phyloP scores from a whole-genome alignment of 2,797 vertebrate genomes.

The Dendrocincla tyrannina region DNA sequence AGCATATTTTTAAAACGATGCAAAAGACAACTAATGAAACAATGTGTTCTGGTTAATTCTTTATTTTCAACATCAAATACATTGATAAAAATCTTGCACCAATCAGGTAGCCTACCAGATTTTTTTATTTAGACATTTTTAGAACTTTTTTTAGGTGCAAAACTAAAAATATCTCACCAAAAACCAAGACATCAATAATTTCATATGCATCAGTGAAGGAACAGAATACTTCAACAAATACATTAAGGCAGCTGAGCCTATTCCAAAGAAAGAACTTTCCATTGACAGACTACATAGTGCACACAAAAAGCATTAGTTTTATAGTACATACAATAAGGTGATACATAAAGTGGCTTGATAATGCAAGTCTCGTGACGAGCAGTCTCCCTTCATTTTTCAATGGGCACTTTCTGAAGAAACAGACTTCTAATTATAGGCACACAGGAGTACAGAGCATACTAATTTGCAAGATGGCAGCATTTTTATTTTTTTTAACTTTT shows the following conservation, averaged over 20 bases:
- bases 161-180: slow-evolving; percentile 65
- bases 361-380: slow-evolving; percentile 67
- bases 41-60: slow-evolving; percentile 53
- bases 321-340: slow-evolving; percentile 54
- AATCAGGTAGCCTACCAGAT: slow-evolving; percentile 41
- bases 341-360: slow-evolving; percentile 75
- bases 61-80: slow-evolving; percentile 81
- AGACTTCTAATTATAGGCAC: slow-evolving; percentile 65
- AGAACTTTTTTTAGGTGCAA: slow-evolving; percentile 62
- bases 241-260: slow-evolving; percentile 62
- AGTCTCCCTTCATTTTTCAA: slow-evolving; percentile 64
- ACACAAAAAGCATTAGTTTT: slow-evolving; percentile 61
- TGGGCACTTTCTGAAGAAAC: slow-evolving; percentile 67
- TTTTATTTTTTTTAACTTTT: background rate
- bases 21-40: background rate
- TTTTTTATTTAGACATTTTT: slow-evolving; percentile 37
- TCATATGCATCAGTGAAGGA: slow-evolving; percentile 58
- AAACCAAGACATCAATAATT: slow-evolving; percentile 67
- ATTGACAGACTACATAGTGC: slow-evolving; percentile 68
- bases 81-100: slow-evolving; percentile 74
- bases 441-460: slow-evolving; percentile 62
- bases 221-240: slow-evolving; percentile 66
- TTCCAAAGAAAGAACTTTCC: slow-evolving; percentile 69
- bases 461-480: slow-evolving; percentile 73
- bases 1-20: background rate